Percentiles rank a stretch among this genome's conserved stretches.
Evolutionary conservation across 2,113 vertebrate genomes (phyloP).

Genomic region (Mungos mungo): DNA sequence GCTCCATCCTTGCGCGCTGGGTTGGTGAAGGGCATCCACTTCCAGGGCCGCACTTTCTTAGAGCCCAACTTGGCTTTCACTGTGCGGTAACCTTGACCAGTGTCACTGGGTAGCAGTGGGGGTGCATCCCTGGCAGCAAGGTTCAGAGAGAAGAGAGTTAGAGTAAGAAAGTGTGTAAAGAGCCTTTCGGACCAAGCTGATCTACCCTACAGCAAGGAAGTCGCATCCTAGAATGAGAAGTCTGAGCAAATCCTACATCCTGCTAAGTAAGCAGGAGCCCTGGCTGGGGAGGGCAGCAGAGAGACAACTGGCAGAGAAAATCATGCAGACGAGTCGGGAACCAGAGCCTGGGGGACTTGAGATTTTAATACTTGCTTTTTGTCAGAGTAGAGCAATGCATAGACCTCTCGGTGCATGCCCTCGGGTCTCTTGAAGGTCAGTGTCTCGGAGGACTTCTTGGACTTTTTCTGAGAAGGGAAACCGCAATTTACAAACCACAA

Average conservation of each 20-base stretch:
- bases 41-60: slow-evolving; percentile 98
- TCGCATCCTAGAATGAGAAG: background rate
- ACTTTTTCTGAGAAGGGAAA: slow-evolving; percentile 91
- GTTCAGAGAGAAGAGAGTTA: slow-evolving; percentile 39
- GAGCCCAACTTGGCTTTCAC: slow-evolving; percentile 98
- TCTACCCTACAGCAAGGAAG: background rate
- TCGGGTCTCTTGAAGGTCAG: slow-evolving; percentile 98
- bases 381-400: slow-evolving; percentile 98
- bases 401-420: slow-evolving; percentile 99
- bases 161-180: slow-evolving; percentile 3
- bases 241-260: background rate
- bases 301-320: background rate
- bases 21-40: slow-evolving; percentile 99
- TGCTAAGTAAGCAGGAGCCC: background rate
- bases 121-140: slow-evolving; percentile 93
- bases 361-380: slow-evolving; percentile 91
- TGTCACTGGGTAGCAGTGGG: slow-evolving; percentile 96
- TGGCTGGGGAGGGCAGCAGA: background rate
- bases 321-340: background rate
- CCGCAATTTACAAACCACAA: background rate
- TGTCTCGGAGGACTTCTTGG: slow-evolving; percentile 95
- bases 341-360: background rate
- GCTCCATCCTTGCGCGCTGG: slow-evolving; percentile 97
- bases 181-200: background rate
- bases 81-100: slow-evolving; percentile 97